Conservation (phyloP, 2,113 vertebrate genomes). For the Rhinopomastus cyanomelas region DNA sequence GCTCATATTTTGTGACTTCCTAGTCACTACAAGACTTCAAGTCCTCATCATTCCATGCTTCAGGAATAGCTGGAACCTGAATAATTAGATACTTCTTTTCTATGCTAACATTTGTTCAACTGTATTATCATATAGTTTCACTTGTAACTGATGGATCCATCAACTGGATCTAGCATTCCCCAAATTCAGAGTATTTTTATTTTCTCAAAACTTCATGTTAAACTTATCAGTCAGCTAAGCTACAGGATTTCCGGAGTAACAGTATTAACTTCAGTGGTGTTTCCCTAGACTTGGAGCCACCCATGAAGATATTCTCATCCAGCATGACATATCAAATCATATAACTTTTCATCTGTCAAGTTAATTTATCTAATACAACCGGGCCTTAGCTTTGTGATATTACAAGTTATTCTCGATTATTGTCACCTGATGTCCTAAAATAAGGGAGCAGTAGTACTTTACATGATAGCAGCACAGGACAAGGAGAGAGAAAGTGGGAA, state of each 20-base stretch:
- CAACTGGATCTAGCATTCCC: neutral
- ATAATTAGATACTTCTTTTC: neutral
- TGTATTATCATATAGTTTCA: neutral
- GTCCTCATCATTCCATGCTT: neutral
- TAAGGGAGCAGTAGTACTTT: neutral
- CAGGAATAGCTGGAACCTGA: neutral
- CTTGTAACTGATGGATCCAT: neutral
- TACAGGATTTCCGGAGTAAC: neutral
- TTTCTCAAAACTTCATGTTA: neutral
- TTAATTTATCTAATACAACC: neutral
- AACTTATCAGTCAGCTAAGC: neutral
- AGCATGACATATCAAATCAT: fast-evolving
- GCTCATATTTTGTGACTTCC: neutral
- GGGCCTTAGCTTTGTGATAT: neutral
- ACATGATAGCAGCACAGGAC: neutral
- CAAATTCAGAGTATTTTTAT: neutral
- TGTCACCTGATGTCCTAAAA: neutral
- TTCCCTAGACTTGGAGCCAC: neutral
- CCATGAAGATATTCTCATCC: neutral
- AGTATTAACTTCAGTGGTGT: neutral
- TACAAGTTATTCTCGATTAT: neutral
- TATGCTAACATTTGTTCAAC: neutral
- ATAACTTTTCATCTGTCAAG: neutral
- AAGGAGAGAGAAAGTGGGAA: neutral
- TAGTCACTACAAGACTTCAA: neutral